Conservation (phyloP, 2,797 vertebrate genomes). For the Megalops cyprinoides region DNA sequence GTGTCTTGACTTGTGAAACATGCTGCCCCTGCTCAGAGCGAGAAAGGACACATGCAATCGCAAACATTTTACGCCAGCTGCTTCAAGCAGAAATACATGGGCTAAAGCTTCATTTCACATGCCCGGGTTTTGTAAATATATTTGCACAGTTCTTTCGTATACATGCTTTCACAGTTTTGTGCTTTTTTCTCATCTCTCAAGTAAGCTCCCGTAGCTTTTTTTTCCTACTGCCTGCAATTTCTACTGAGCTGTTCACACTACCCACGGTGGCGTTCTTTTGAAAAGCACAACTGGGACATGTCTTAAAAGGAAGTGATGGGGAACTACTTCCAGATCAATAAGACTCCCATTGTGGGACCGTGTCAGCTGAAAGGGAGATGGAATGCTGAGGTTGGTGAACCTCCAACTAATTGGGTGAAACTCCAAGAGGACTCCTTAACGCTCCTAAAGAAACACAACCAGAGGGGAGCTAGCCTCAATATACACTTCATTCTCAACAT, state of each 20-base stretch:
- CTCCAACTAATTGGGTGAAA: not conserved
- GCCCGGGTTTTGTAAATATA: slow-evolving; percentile 6
- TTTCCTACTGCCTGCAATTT: not conserved
- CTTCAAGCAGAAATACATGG: not conserved
- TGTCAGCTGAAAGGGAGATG: not conserved
- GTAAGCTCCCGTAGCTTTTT: not conserved
- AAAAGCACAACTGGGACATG: slow-evolving; percentile 18
- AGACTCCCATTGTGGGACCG: not conserved
- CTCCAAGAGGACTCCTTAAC: not conserved
- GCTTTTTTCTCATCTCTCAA: slow-evolving; percentile 3
- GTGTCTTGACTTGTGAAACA: no score
- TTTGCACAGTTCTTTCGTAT: slow-evolving; percentile 8
- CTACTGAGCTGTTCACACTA: not conserved
- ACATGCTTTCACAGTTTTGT: slow-evolving; percentile 12
- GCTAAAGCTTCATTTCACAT: not conserved
- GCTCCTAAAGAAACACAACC: not conserved
- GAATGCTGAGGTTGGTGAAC: not conserved
- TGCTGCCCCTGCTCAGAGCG: not conserved
- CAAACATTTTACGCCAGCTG: not conserved
- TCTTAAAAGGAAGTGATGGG: not conserved
- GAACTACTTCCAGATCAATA: not conserved
- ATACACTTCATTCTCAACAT: slow-evolving; percentile 18
- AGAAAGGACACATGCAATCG: not conserved
- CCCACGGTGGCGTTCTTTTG: not conserved
- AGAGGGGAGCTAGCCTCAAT: slow-evolving; percentile 7